Conservation (phyloP, 2,888 invertebrate species). For the Caenorhabditis panamensis region DNA sequence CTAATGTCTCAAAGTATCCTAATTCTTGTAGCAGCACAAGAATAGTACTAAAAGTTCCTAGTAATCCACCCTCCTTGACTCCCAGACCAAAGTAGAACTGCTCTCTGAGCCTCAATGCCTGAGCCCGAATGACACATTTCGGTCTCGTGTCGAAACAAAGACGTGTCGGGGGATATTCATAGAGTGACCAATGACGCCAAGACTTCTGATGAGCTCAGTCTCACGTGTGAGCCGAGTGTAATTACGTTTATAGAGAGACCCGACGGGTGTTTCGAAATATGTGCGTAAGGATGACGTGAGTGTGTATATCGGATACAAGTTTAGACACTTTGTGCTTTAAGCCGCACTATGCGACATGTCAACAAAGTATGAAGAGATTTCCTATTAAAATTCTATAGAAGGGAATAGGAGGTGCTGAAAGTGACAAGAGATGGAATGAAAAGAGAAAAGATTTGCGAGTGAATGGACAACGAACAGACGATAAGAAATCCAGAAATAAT, state of each 20-base stretch:
- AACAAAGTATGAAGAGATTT: too few species aligned
- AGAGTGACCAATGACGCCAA: neutral
- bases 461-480: neutral
- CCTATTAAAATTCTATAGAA: neutral
- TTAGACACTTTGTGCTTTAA: neutral
- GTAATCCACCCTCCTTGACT: too few species aligned
- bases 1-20: too few species aligned
- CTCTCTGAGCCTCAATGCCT: too few species aligned
- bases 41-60: too few species aligned
- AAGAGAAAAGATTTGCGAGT: neutral
- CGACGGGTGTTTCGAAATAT: conserved; percentile 1
- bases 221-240: neutral
- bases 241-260: conserved; percentile 1
- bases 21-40: too few species aligned
- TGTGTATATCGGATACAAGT: neutral
- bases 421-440: neutral
- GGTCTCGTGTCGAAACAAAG: neutral
- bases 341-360: too few species aligned
- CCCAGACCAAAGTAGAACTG: neutral
- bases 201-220: neutral
- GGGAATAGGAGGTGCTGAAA: neutral
- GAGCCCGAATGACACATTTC: neutral
- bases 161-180: neutral
- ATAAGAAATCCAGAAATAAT: conserved; percentile 7
- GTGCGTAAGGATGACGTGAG: neutral